These are phyloP conservation scores for Cynocephalus volans DNA, from an alignment of 2,113 vertebrate species.

Conservation along the genomic window DNA sequence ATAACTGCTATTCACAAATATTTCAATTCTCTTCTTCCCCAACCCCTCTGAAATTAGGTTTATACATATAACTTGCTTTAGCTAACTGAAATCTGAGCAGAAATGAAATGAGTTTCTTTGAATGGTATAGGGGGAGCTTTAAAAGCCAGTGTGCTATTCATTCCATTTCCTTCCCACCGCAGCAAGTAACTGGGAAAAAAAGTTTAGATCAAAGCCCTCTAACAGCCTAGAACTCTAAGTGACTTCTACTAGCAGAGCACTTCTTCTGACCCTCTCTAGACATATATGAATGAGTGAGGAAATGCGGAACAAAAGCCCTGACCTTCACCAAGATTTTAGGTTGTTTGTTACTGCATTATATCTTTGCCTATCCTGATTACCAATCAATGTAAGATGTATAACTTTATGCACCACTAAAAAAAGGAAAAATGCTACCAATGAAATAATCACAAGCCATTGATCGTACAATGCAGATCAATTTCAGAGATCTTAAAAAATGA, in stretches of 20 bases:
- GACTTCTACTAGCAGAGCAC: not conserved
- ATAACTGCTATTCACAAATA: not conserved
- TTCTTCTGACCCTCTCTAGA: conserved; percentile 72
- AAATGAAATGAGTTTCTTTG: not conserved
- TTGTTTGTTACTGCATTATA: not conserved
- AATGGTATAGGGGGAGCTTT: not conserved
- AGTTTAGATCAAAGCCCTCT: not conserved
- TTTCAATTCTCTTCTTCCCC: not conserved
- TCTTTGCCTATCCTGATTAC: not conserved
- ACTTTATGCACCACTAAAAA: not conserved
- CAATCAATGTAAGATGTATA: not conserved
- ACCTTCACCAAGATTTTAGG: not conserved
- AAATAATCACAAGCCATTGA: not conserved
- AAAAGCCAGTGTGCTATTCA: not conserved
- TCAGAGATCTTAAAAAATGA: not conserved
- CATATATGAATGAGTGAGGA: not conserved
- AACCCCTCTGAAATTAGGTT: conserved; percentile 12
- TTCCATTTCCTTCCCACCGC: conserved; percentile 7
- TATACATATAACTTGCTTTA: not conserved
- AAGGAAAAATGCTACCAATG: not conserved
- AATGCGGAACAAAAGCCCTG: not conserved
- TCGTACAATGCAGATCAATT: not conserved
- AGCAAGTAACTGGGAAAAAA: not conserved
- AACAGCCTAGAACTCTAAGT: not conserved
- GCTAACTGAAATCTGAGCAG: conserved; percentile 14